Evolutionary conservation across 2,888 invertebrate genomes (phyloP), one percentile per base, ranked within the genome.

Genomic region (Dynastes tityus): DNA sequence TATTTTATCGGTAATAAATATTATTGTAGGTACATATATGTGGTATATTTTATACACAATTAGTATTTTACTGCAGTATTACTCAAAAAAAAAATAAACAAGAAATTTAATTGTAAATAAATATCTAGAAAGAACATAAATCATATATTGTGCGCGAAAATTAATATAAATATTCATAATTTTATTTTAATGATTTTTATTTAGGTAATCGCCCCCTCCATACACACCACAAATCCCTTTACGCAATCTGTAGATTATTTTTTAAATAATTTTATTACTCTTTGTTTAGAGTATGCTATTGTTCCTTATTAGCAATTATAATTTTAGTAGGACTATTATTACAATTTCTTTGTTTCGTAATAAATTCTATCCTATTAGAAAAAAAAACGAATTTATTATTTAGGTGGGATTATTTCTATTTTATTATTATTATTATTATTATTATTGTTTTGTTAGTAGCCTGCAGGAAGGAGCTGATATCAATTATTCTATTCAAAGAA

Each of bases 41-140:
- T 82, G 82, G 81, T 83, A 81, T 83, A 82, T 83, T 83, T 83
- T 83, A 80, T 83, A 83, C 82, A 81, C 81, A 79, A 78, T 49
- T 79, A 80, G 80, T 79, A 78, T 81, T 79, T 81, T 82, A 80
- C 78, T 80, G 80, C 83, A 82, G 83, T 83, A 83, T 83, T 83
- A 83, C 77, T 80, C 79, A 75, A 76, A 45, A 76, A 22, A 16
- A 78, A 79, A 78, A 22, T 9, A 68, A 16, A 55, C 16, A 45
- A 45, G 45, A 45, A 77, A 77, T 51, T 45, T 2, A 45, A 73
- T 79, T 76, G 68, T 77, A 75, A 49, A 79, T 74, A 73, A 37
- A 79, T 64, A 70, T 65, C 53, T 32, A 61, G n/a, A 67, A 4
- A 64, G 40, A 16, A 37, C 6, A n/a, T 16, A 58, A 58, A 37